These are phyloP conservation scores for Drepana arcuata DNA, from an alignment of 1,140 invertebrate species.

Conservation along the genomic window DNA sequence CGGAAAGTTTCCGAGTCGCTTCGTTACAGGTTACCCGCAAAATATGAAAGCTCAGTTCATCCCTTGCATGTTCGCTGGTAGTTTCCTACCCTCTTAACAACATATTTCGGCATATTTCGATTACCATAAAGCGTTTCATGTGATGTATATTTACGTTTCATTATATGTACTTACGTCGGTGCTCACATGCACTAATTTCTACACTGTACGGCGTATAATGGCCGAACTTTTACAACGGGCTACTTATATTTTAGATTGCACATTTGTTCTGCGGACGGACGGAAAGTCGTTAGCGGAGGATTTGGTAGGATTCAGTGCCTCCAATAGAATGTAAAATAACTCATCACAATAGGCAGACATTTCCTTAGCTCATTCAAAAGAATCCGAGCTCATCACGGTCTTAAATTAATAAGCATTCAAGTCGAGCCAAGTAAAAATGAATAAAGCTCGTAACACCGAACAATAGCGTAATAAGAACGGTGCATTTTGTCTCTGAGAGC, in stretches of 20 bases:
- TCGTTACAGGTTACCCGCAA: slow-evolving; percentile 50
- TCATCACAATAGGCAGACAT: slow-evolving; percentile 59
- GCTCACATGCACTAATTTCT: slow-evolving; percentile 47
- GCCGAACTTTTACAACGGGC: no score
- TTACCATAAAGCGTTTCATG: slow-evolving; percentile 68
- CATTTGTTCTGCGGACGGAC: neutral
- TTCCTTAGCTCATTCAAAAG: slow-evolving; percentile 63
- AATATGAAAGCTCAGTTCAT: slow-evolving; percentile 64
- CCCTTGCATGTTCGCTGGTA: slow-evolving; percentile 61
- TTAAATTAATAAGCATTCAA: slow-evolving; percentile 72
- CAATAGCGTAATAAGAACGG: slow-evolving; percentile 67
- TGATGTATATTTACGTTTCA: slow-evolving; percentile 51
- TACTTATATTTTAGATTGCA: no score
- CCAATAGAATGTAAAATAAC: slow-evolving; percentile 56
- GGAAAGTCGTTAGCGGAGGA: slow-evolving; percentile 11
- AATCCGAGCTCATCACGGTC: slow-evolving; percentile 67
- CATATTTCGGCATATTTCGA: slow-evolving; percentile 71
- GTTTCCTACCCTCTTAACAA: slow-evolving; percentile 65
- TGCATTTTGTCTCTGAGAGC: slow-evolving; percentile 68
- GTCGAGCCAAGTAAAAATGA: slow-evolving; percentile 71
- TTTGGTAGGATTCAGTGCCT: slow-evolving; percentile 10
- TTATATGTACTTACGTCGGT: slow-evolving; percentile 23
- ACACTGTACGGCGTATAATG: slow-evolving; percentile 8
- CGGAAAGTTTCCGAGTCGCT: slow-evolving; percentile 46
- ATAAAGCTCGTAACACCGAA: slow-evolving; percentile 67